These are phyloP conservation scores for Agelastica alni DNA, from an alignment of 2,888 invertebrate genomes.

Conservation along the genomic window DNA sequence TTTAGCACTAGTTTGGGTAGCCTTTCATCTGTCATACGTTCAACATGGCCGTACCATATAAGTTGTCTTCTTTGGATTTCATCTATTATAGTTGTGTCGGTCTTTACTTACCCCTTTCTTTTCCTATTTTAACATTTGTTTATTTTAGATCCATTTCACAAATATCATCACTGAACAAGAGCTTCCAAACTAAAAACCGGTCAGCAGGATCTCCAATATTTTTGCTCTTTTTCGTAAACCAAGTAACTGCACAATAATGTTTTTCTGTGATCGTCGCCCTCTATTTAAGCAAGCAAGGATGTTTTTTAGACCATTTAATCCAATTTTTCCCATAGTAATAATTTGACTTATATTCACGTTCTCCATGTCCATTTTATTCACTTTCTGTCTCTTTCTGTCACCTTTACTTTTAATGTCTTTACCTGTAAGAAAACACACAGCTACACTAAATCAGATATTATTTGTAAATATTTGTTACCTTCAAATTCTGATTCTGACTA, in stretches of 20 bases:
- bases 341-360: constrained; percentile 14
- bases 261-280: constrained; percentile 22
- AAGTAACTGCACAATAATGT: constrained; percentile 20
- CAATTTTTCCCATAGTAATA: constrained; percentile 18
- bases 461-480: constrained; percentile 4
- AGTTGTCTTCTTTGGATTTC: no score
- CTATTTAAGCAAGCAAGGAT: constrained; percentile 18
- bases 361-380: no score
- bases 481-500: constrained; percentile 2
- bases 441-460: neutral
- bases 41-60: no score
- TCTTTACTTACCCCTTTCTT: no score
- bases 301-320: constrained; percentile 19
- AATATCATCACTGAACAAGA: constrained; percentile 20
- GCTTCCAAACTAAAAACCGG: constrained; percentile 16
- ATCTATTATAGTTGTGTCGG: no score
- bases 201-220: constrained; percentile 16
- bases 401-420: neutral
- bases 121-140: constrained; percentile 17
- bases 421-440: neutral
- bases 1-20: no score
- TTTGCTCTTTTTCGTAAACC: constrained; percentile 19
- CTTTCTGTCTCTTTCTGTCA: neutral
- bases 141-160: constrained; percentile 12
- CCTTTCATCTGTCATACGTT: no score